Evolutionary conservation across 2,797 vertebrate genomes (phyloP).

Genomic region (Nyctalus aviator): DNA sequence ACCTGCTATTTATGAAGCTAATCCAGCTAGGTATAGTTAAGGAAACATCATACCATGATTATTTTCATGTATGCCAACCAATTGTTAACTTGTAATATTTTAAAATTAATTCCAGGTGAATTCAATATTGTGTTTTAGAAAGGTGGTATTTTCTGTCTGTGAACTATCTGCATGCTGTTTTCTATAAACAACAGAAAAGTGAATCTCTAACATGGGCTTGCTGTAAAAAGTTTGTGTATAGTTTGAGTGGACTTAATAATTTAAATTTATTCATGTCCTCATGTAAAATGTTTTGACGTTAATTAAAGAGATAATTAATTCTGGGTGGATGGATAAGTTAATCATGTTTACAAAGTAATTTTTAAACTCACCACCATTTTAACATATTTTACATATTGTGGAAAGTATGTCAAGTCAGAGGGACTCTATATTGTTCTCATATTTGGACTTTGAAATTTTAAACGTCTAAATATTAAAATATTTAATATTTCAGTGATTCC

Average conservation of each 20-base stretch:
- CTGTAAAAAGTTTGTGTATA: background rate
- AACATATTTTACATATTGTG: background rate
- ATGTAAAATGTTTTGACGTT: background rate
- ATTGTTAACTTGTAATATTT: background rate
- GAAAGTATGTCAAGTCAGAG: background rate
- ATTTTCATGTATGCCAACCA: background rate
- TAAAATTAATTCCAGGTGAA: background rate
- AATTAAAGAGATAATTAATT: background rate
- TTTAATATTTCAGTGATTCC: background rate
- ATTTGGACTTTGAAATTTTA: background rate
- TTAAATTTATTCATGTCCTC: background rate
- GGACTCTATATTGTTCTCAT: background rate
- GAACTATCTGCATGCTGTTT: background rate
- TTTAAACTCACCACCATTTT: background rate
- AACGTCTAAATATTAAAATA: conserved; percentile 2
- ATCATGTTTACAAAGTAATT: background rate
- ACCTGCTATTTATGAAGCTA: background rate
- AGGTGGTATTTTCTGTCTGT: background rate
- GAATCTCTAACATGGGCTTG: background rate
- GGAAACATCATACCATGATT: background rate
- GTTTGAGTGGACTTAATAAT: background rate
- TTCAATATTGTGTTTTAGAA: background rate
- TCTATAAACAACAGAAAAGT: background rate
- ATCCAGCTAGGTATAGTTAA: background rate
- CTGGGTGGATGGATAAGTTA: background rate